Evolutionary conservation across 2,888 invertebrate species (phyloP).

Genomic region (Drosophila flavopinicola): DNA sequence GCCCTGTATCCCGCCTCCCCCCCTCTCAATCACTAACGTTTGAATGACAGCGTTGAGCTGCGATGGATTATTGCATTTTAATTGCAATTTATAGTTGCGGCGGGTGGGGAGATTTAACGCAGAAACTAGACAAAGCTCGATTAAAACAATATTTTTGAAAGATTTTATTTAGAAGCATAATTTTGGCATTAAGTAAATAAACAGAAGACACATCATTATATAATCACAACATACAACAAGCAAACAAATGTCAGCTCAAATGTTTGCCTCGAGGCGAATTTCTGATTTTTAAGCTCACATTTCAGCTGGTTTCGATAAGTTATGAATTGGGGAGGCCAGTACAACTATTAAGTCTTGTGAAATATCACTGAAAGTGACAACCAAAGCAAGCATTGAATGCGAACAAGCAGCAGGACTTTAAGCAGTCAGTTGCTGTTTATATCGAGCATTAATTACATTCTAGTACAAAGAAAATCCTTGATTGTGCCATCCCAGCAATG

Average conservation of each 20-base stretch:
- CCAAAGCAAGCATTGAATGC: not conserved
- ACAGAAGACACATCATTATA: conserved; percentile 42
- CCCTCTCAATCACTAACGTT: not conserved
- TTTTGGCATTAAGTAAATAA: conserved; percentile 61
- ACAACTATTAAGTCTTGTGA: not conserved
- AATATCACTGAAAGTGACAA: conserved; percentile 3
- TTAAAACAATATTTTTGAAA: conserved; percentile 65
- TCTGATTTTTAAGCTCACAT: conserved; percentile 46
- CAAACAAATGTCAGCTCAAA: conserved; percentile 41
- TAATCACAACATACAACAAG: conserved; percentile 8
- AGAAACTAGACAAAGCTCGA: conserved; percentile 31
- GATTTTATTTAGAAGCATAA: conserved; percentile 54
- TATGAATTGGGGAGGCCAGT: not conserved
- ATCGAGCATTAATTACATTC: conserved; percentile 28
- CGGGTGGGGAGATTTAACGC: not conserved
- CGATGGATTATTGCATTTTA: conserved; percentile 43
- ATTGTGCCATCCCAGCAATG: conserved; percentile 5
- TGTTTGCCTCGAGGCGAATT: conserved; percentile 36
- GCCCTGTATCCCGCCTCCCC: not conserved
- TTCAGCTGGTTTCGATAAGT: conserved; percentile 9
- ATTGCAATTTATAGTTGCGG: conserved; percentile 38
- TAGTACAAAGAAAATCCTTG: conserved; percentile 1
- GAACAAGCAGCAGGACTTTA: not conserved
- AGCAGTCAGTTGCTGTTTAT: not conserved
- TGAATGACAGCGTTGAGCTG: conserved; percentile 34